phyloP scores from a whole-genome alignment of 2,113 vertebrate genomes.

The Anseranas semipalmata region DNA sequence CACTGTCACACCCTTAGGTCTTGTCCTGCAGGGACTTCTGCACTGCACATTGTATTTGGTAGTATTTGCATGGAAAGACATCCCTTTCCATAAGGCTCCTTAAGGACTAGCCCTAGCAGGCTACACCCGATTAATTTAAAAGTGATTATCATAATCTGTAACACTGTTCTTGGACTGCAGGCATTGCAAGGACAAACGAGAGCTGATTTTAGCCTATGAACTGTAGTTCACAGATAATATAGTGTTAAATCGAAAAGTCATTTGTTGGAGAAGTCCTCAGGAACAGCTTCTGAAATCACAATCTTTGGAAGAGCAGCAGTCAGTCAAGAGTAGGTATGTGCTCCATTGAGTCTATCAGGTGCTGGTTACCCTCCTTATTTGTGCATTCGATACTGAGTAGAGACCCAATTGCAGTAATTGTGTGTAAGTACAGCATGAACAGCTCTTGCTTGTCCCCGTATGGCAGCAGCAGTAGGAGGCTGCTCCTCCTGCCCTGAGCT shows the following conservation, averaged over 20 bases:
- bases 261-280: background rate
- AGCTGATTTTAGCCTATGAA: background rate
- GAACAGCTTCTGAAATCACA: background rate
- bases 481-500: background rate
- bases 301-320: background rate
- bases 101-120: background rate
- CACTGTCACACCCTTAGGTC: background rate
- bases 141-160: slow-evolving; percentile 32
- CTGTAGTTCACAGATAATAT: background rate
- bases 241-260: background rate
- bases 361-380: background rate
- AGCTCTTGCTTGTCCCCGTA: background rate
- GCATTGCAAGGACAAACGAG: background rate
- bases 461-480: background rate
- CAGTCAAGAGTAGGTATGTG: background rate
- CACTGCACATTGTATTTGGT: background rate
- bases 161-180: background rate
- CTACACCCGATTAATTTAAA: background rate
- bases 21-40: background rate
- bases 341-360: background rate
- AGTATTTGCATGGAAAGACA: background rate
- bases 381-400: fast-evolving
- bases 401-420: background rate
- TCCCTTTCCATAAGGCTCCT: background rate
- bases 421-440: fast-evolving